Evolutionary conservation across 1,140 invertebrate genomes (phyloP), one percentile per base, ranked within the genome.

Genomic region (Achroia grisella): DNA sequence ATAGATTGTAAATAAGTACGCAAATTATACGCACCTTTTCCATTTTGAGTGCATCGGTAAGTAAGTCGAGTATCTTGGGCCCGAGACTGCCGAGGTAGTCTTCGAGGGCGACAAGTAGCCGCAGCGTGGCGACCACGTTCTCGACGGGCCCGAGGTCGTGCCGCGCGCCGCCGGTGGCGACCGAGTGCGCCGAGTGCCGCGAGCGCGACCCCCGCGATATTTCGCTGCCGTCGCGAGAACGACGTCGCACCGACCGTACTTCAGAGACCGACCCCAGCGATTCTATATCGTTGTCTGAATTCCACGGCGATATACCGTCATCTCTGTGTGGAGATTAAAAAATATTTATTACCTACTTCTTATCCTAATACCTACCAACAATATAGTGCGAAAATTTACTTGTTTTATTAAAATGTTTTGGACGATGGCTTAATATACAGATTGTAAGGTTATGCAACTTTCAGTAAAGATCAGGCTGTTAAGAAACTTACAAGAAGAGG

Each of bases 21-120:
- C n/a, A 56, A 1, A 30, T n/a, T 8, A 43, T 5, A 8, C 4
- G n/a, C n/a, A 87, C 87, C 73, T 93, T 94, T 59, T 95, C 94
- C 78, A 94, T 89, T 10, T 91, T 90, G 8, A 96, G 68, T 0
- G 93, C 93, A 48, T 90, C 89, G 0, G 91, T 90, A 0, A 96
- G 67, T 32, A 95, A 63, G 31, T 92, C 89, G 0, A 94, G 89
- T 12, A 94, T 87, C 74, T 91, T 93, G 0, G 93, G 93, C 0
- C 93, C 94, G 0, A 95, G 74, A 30, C 93, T 94, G 17, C 94
- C 94, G 9, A 96, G 69, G 62, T 93, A 91, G 50, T 90, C 90
- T 79, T 96, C 94, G 0, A 96, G 77, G 0, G 94, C 94, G 3
- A 93, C 93, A 0, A 96, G 79, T 39, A 93, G 76, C 40, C 94